Percentiles rank a stretch among this genome's conserved stretches.
phyloP scores from a whole-genome alignment of 1,140 invertebrate genomes.

The Theocolax elegans region DNA sequence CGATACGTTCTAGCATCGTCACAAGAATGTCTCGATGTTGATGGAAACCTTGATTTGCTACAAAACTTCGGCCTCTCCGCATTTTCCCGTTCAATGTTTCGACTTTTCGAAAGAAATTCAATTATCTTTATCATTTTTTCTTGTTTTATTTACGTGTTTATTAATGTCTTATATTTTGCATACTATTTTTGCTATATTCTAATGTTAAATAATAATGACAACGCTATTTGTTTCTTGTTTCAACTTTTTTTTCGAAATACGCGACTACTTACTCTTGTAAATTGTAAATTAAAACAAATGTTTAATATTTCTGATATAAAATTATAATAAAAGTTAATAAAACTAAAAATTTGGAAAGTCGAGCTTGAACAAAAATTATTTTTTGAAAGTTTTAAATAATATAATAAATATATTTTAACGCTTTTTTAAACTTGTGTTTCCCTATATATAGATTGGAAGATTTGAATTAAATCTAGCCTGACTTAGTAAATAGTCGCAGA shows the following conservation, averaged over 20 bases:
- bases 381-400: conserved; percentile 24
- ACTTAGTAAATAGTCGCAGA: conserved; percentile 16
- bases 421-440: conserved; percentile 25
- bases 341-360: conserved; percentile 31
- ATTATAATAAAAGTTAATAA: conserved; percentile 9
- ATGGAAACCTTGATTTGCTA: conserved; percentile 37
- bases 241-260: background rate
- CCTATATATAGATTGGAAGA: conserved; percentile 13
- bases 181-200: conserved; percentile 33
- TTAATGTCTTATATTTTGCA: too few relatives aligned
- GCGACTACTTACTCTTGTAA: conserved; percentile 7
- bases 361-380: conserved; percentile 27
- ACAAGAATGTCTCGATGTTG: conserved; percentile 38
- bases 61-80: conserved; percentile 24
- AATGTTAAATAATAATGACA: conserved; percentile 34
- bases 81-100: conserved; percentile 34
- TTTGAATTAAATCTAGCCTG: conserved; percentile 36
- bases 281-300: conserved; percentile 17
- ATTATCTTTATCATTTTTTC: too few relatives aligned
- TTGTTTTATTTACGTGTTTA: too few relatives aligned
- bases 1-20: conserved; percentile 43
- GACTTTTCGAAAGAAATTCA: conserved; percentile 33
- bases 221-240: too few relatives aligned
- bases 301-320: conserved; percentile 15
- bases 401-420: conserved; percentile 29